These are phyloP conservation scores for Paragorgia papillata DNA, from an alignment of 92 coral and sea anemone species.

Conservation along the genomic window DNA sequence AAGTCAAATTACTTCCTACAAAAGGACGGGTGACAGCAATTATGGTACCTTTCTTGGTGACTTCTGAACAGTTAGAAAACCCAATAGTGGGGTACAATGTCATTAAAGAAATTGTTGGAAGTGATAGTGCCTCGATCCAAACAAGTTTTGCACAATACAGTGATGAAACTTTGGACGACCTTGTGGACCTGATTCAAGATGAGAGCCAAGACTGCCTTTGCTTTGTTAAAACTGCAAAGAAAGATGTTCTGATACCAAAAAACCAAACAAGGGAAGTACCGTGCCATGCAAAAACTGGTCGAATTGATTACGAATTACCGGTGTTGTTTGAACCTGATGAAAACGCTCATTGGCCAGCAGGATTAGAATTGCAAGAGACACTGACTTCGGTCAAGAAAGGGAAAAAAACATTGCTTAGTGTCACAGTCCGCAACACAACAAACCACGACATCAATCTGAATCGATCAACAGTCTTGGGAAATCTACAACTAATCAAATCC, in stretches of 20 bases:
- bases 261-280: constrained; percentile 16
- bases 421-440: constrained; percentile 46
- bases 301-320: constrained; percentile 12
- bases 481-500: constrained; percentile 49
- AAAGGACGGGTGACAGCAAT: constrained; percentile 22
- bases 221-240: constrained; percentile 8
- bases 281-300: constrained; percentile 33
- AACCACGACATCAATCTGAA: constrained; percentile 47
- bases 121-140: background rate
- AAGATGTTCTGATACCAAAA: constrained; percentile 5
- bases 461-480: constrained; percentile 54
- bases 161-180: constrained; percentile 1
- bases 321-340: constrained; percentile 45
- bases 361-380: constrained; percentile 34
- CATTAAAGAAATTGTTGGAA: constrained; percentile 39
- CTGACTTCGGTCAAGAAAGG: constrained; percentile 46
- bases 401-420: constrained; percentile 13
- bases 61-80: constrained; percentile 41
- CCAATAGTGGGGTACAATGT: constrained; percentile 57
- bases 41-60: constrained; percentile 48
- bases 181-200: constrained; percentile 36
- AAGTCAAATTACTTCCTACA: constrained; percentile 23
- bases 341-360: constrained; percentile 33
- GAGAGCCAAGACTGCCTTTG: constrained; percentile 37
- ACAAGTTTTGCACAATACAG: constrained; percentile 26